Percentiles rank a stretch among this genome's conserved stretches.
Conservation (phyloP, 2,113 vertebrate genomes). For the Xenopus laevis region DNA sequence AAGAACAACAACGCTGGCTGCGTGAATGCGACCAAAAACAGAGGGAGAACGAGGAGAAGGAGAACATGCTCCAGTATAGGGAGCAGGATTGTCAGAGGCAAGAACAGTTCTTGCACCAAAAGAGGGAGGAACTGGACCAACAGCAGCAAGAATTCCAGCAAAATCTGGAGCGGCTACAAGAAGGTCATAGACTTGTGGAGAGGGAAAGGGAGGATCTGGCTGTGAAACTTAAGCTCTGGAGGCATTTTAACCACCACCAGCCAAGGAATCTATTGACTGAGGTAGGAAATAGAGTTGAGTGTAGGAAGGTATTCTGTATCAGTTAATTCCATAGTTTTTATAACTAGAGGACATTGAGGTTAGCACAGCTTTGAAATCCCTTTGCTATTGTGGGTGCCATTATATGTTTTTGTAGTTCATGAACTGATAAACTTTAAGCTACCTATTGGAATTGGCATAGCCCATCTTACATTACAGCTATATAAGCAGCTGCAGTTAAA, state of each 20-base stretch:
- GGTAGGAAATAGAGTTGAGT: too few species aligned
- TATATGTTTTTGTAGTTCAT: too few species aligned
- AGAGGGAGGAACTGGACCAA: constrained; percentile 46
- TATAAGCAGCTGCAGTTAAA: too few species aligned
- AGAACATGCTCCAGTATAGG: constrained; percentile 52
- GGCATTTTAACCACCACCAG: constrained; percentile 62
- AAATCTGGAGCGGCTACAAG: constrained; percentile 64
- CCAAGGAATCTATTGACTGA: too few species aligned
- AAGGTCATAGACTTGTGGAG: constrained; percentile 67
- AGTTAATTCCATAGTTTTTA: too few species aligned
- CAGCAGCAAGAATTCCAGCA: constrained; percentile 71
- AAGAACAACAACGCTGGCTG: constrained; percentile 71
- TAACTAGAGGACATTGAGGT: too few species aligned
- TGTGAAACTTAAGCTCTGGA: constrained; percentile 61
- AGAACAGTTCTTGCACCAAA: constrained; percentile 58
- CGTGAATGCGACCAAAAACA: constrained; percentile 68
- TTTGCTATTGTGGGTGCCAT: too few species aligned
- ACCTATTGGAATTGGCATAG: too few species aligned
- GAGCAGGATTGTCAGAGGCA: constrained; percentile 51
- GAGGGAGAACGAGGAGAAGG: constrained; percentile 56
- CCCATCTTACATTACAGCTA: too few species aligned
- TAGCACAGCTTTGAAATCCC: too few species aligned
- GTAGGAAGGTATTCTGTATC: too few species aligned
- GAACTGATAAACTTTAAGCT: too few species aligned
- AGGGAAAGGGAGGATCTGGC: constrained; percentile 55